Evolutionary conservation across 2,113 vertebrate genomes (phyloP).

Genomic region (Pica pica): DNA sequence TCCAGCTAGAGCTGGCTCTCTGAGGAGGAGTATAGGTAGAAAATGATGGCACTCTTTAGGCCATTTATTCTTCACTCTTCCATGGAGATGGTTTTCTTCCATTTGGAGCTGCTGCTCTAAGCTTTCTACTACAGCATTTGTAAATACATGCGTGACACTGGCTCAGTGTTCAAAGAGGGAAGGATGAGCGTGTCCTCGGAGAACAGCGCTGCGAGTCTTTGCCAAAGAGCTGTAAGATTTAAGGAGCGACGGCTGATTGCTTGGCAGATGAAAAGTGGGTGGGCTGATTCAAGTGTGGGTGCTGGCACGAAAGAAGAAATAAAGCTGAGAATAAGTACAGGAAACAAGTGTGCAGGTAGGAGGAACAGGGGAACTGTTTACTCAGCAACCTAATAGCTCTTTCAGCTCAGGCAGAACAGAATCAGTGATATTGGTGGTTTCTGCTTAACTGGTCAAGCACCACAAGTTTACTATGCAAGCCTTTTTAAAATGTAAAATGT

Average conservation of each 20-base stretch:
- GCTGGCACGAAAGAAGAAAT: slow-evolving; percentile 20
- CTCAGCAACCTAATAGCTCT: neutral
- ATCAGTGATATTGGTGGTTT: neutral
- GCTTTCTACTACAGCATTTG: slow-evolving; percentile 25
- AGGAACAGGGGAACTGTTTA: neutral
- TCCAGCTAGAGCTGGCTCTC: neutral
- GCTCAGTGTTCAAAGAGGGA: neutral
- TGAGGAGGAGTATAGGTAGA: neutral
- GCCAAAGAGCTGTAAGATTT: neutral
- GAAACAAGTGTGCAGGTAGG: slow-evolving; percentile 38
- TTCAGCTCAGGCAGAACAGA: neutral
- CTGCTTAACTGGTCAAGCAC: neutral
- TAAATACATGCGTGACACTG: neutral
- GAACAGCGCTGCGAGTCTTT: neutral
- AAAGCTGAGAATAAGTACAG: slow-evolving; percentile 39
- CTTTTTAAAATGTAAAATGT: neutral
- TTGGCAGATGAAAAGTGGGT: slow-evolving; percentile 55
- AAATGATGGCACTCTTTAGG: neutral
- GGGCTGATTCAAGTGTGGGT: slow-evolving; percentile 26
- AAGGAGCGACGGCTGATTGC: neutral
- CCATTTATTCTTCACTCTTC: neutral
- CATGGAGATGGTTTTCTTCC: neutral
- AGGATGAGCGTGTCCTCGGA: neutral
- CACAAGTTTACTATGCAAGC: neutral
- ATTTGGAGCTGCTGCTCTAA: neutral